Conservation (phyloP, 2,888 invertebrate genomes). For the Micropterix aruncella region DNA sequence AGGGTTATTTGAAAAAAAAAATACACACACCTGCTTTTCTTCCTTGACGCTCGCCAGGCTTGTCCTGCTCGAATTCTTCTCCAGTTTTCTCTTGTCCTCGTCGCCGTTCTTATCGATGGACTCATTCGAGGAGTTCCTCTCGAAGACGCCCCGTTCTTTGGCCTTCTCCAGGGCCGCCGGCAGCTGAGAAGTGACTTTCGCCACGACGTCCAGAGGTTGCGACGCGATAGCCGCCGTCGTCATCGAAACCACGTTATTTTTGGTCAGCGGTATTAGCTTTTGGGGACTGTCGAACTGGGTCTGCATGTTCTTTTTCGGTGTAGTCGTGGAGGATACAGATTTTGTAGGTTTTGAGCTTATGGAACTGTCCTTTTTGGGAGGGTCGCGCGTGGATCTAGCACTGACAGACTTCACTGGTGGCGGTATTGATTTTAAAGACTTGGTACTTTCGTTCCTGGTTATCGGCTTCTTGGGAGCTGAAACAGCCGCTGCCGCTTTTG, state of each 20-base stretch:
- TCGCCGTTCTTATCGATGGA: conserved; percentile 17
- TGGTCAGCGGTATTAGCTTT: conserved; percentile 31
- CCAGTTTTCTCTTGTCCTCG: conserved; percentile 17
- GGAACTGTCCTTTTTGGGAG: no score
- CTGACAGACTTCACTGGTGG: no score
- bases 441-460: conserved; percentile 29
- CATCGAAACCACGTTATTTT: conserved; percentile 39
- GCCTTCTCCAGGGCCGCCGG: conserved; percentile 34
- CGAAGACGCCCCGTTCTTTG: conserved; percentile 33
- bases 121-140: conserved; percentile 31
- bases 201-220: conserved; percentile 38
- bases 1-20: no score
- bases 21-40: conserved; percentile 1
- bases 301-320: conserved; percentile 17
- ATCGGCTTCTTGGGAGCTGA: conserved; percentile 26
- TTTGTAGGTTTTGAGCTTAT: no score
- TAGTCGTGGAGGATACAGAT: no score
- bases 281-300: conserved; percentile 14
- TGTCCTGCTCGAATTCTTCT: conserved; percentile 13
- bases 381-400: no score
- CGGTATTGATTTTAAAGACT: conserved; percentile 20
- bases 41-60: conserved; percentile 11
- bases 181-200: conserved; percentile 38
- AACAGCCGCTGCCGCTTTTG: conserved; percentile 6
- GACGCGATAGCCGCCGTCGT: conserved; percentile 43